Conservation (phyloP, 2,797 vertebrate species). For the Squalus acanthias region DNA sequence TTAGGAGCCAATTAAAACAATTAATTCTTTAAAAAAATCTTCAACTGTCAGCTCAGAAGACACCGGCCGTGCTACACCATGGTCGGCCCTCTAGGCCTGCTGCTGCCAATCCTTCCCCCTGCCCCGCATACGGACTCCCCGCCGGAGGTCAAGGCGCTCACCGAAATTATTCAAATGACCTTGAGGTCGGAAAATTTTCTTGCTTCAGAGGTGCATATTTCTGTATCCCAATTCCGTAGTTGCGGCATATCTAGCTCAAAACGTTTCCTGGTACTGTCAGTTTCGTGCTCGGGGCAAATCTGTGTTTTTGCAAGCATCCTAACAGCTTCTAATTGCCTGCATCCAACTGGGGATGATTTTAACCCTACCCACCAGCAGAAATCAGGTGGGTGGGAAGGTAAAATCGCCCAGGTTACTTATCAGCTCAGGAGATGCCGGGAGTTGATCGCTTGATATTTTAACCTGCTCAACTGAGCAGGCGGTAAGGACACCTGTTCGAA, state of each 20-base stretch:
- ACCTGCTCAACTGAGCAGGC: too few species aligned
- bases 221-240: not conserved
- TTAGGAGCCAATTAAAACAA: not conserved
- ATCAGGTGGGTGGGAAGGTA: not conserved
- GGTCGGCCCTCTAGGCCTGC: not conserved
- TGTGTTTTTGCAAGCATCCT: not conserved
- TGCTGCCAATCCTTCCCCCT: not conserved
- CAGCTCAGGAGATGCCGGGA: too few species aligned
- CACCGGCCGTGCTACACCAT: not conserved
- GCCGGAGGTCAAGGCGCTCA: too few species aligned
- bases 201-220: not conserved
- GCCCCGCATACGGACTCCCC: not conserved
- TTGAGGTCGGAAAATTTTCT: not conserved
- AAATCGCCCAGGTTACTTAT: not conserved
- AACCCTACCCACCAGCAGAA: not conserved
- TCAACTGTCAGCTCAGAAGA: not conserved
- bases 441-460: not conserved
- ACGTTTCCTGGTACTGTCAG: not conserved
- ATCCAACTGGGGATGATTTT: not conserved
- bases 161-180: not conserved
- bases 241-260: not conserved
- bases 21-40: not conserved
- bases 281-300: not conserved
- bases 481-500: not conserved
- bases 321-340: not conserved